Percentiles rank a stretch among this genome's conserved stretches.
phyloP scores from a whole-genome alignment of 2,888 invertebrate genomes.

The Dynastes maya region DNA sequence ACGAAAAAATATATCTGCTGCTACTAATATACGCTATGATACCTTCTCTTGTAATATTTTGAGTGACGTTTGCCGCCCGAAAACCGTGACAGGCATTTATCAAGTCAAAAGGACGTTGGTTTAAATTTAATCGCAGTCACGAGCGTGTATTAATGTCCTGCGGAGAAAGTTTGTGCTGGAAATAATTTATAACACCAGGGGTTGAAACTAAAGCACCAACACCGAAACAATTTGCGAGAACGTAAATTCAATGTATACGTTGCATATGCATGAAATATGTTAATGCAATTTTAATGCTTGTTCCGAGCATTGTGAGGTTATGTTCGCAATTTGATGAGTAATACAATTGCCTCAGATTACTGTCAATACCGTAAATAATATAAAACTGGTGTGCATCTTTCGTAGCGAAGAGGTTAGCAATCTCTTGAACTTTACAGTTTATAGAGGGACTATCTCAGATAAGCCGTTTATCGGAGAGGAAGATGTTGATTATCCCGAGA shows the following conservation, averaged over 20 bases:
- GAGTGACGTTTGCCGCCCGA: background rate
- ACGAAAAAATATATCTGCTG: too few species aligned
- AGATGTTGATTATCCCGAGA: too few species aligned
- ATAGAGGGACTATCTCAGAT: too few species aligned
- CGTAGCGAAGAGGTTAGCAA: too few species aligned
- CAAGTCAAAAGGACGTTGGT: constrained; percentile 23
- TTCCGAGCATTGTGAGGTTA: background rate
- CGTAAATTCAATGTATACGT: background rate
- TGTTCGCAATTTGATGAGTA: background rate
- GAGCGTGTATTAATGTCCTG: constrained; percentile 26
- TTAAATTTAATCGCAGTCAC: constrained; percentile 29
- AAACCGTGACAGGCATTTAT: constrained; percentile 21
- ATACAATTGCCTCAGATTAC: too few species aligned
- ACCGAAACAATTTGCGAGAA: background rate
- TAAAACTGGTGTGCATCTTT: too few species aligned
- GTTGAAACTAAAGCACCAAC: background rate
- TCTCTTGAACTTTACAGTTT: too few species aligned
- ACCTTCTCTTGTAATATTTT: background rate
- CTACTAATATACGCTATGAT: background rate
- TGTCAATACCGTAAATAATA: too few species aligned
- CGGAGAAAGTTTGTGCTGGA: constrained; percentile 5
- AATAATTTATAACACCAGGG: constrained; percentile 30
- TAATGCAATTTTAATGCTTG: background rate
- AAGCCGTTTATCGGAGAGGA: too few species aligned
- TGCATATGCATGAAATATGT: background rate